Conservation (phyloP, 2,113 vertebrate species). For the Chloebia gouldiae region DNA sequence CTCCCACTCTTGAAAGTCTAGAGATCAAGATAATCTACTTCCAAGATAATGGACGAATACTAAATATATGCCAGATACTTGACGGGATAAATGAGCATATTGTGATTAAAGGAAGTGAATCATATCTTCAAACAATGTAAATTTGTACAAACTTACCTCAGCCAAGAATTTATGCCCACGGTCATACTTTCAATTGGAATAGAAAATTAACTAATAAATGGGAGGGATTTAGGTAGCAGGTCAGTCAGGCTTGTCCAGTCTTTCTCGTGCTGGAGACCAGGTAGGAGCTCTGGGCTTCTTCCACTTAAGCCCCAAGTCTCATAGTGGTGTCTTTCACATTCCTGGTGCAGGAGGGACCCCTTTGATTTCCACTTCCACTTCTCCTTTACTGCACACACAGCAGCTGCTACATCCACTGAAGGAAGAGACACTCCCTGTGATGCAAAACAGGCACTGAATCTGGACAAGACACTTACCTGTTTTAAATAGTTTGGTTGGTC, state of each 20-base stretch:
- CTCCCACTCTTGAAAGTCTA: neutral
- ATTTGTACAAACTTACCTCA: neutral
- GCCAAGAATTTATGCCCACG: neutral
- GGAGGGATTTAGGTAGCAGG: neutral
- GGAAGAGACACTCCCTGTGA: neutral
- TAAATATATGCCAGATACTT: neutral
- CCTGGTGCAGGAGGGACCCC: neutral
- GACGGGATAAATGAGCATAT: neutral
- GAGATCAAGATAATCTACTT: neutral
- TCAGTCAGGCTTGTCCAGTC: neutral
- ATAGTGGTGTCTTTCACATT: neutral
- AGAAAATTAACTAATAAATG: neutral
- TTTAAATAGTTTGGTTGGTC: neutral
- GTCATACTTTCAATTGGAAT: neutral
- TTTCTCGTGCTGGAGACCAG: neutral
- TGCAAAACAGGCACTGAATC: neutral
- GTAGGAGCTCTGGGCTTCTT: neutral
- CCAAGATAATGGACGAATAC: neutral
- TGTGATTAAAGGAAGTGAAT: conserved; percentile 12
- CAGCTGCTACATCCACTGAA: neutral
- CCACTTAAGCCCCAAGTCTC: neutral
- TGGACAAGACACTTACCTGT: neutral
- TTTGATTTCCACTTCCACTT: neutral
- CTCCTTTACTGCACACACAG: neutral
- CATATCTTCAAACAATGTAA: neutral